Evolutionary conservation across 2,888 invertebrate genomes (phyloP), one percentile per base, ranked within the genome.

Genomic region (Polyploca ridens): DNA sequence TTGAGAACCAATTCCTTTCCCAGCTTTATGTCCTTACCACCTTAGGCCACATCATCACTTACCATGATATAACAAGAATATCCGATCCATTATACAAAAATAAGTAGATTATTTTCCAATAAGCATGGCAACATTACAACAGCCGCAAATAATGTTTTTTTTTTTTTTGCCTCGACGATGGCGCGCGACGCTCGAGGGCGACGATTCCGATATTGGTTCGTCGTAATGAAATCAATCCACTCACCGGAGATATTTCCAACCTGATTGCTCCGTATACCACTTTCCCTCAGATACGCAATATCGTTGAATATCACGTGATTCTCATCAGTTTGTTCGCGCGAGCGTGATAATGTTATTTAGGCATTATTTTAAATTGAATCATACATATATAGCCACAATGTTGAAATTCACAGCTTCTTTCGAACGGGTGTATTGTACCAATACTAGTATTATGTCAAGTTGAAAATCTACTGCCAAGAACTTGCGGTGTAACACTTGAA

Each of bases 191-290:
- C 54, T 19, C 54, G 54, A 54, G 19, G 49, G 16, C 54, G 5
- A n/a, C 54, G 19, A 3, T 19, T 64, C 69, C 66, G 71, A 74
- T 77, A 77, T 77, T 71, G 74, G 73, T 73, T 71, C 71, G 74
- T 70, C 71, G 76, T 78, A 79, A 81, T 79, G 69, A 76, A 76
- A 79, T 80, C 77, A 77, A 74, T 73, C 71, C 68, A 58, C 66
- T 66, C 71, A 60, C 66, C 71, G 67, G 65, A 66, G 71, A 76
- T 75, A 76, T 74, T 71, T 71, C 72, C 69, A 62, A 67, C 68
- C 67, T 67, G 79, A 77, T 76, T 78, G 73, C 70, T 73, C 72
- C 54, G 73, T 67, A 66, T 65, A 63, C 67, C 67, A 64, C 62
- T 64, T 75, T 72, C 72, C 68, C 66, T 64, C 58, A 66, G 67